A percentile compares a stretch with the other conserved stretches of the same genome.
phyloP scores from a whole-genome alignment of 2,113 vertebrate species.

The Bambusicola thoracicus region DNA sequence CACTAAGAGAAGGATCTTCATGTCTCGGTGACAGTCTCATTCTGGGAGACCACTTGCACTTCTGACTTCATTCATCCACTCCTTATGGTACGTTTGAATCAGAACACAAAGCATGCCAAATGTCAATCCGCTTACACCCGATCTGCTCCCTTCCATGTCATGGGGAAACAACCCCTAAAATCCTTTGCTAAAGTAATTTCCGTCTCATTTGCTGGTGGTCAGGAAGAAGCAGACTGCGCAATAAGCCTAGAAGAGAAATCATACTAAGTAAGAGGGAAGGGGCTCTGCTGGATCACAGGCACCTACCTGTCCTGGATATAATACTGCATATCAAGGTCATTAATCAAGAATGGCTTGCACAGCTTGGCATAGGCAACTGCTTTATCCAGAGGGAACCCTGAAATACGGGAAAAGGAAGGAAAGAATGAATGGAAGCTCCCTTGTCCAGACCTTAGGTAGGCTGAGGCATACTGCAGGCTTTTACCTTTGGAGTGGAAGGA shows the following conservation, averaged over 20 bases:
- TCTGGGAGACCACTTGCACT: not conserved
- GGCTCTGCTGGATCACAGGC: not conserved
- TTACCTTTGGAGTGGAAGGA: constrained; percentile 99
- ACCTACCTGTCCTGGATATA: constrained; percentile 97
- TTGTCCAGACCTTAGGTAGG: no score
- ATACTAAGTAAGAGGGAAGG: not conserved
- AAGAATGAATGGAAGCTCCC: not conserved
- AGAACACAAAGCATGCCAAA: not conserved
- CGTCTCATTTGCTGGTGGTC: not conserved
- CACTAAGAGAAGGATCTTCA: not conserved
- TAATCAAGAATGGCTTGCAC: constrained; percentile 94
- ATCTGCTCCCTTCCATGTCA: not conserved
- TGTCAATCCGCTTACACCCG: not conserved
- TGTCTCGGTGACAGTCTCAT: not conserved
- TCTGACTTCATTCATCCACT: not conserved
- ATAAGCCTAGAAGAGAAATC: not conserved
- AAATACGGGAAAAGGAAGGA: not conserved
- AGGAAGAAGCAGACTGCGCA: not conserved
- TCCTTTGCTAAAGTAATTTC: not conserved
- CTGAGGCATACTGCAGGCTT: not conserved
- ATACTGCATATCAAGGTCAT: constrained; percentile 98
- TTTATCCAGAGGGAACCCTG: constrained; percentile 97
- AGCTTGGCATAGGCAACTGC: constrained; percentile 96
- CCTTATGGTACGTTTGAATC: not conserved
- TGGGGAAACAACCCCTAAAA: not conserved